These are phyloP conservation scores for Cyanoderma ruficeps DNA, from an alignment of 2,113 vertebrate species.

Conservation along the genomic window DNA sequence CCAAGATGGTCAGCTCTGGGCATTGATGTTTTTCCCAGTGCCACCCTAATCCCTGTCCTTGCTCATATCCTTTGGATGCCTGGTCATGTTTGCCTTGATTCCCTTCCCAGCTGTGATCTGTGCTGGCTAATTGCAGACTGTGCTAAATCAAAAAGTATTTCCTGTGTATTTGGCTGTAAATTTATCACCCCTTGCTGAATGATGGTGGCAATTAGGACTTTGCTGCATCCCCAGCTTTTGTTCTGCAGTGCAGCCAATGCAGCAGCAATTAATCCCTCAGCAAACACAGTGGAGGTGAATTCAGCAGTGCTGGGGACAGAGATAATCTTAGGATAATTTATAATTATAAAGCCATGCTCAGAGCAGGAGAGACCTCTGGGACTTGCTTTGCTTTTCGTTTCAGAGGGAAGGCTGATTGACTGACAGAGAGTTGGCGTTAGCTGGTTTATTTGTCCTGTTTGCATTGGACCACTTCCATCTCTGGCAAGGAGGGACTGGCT, in stretches of 20 bases:
- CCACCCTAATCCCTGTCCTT: background rate
- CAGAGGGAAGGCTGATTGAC: background rate
- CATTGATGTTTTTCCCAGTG: background rate
- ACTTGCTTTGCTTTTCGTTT: background rate
- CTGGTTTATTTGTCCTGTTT: slow-evolving; percentile 9
- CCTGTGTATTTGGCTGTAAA: background rate
- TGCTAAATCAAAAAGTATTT: background rate
- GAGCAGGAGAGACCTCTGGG: background rate
- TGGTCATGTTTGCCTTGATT: background rate
- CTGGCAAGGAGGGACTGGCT: background rate
- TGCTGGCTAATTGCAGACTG: background rate
- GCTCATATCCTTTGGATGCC: background rate
- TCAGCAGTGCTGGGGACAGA: background rate
- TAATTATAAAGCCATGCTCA: background rate
- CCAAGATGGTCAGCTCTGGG: background rate
- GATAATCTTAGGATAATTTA: slow-evolving; percentile 52
- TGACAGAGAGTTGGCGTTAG: background rate
- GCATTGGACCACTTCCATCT: background rate
- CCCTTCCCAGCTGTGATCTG: background rate
- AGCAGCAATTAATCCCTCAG: slow-evolving; percentile 23
- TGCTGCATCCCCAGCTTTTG: background rate
- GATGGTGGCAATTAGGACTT: background rate
- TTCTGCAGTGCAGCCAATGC: background rate
- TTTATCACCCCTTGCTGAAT: background rate
- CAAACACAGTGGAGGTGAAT: background rate